Percentiles rank a stretch among this genome's conserved stretches.
phyloP scores from a whole-genome alignment of 2,888 invertebrate species.

The Petrophora chlorosata region DNA sequence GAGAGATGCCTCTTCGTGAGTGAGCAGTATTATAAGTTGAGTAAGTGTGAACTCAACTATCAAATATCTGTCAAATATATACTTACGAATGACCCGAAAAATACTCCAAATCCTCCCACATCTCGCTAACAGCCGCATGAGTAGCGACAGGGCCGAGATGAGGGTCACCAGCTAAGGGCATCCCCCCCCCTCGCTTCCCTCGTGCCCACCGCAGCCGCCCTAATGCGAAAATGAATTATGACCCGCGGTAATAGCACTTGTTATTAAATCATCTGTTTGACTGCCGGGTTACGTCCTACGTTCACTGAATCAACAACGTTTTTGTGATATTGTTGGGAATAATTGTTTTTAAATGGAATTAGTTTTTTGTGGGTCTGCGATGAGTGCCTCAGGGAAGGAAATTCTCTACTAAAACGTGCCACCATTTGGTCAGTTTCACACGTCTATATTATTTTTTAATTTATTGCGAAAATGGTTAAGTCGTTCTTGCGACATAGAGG shows the following conservation, averaged over 20 bases:
- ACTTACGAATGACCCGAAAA: slow-evolving; percentile 13
- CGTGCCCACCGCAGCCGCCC: slow-evolving; percentile 32
- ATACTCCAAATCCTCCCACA: slow-evolving; percentile 11
- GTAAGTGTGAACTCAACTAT: slow-evolving; percentile 13
- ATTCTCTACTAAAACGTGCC: too few species aligned
- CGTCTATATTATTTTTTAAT: too few species aligned
- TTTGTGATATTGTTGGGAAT: slow-evolving; percentile 17
- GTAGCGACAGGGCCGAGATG: slow-evolving; percentile 34
- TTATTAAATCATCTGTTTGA: slow-evolving; percentile 56
- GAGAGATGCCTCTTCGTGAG: too few species aligned
- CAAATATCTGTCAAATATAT: slow-evolving; percentile 11
- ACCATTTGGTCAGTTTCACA: too few species aligned
- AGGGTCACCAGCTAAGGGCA: slow-evolving; percentile 30
- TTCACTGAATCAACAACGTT: slow-evolving; percentile 29
- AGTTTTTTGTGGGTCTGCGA: slow-evolving; percentile 1
- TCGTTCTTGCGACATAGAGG: too few species aligned
- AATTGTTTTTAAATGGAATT: slow-evolving; percentile 27
- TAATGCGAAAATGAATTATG: slow-evolving; percentile 67
- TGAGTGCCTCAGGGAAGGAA: slow-evolving; percentile 3
- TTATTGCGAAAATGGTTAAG: too few species aligned
- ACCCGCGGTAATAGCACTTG: slow-evolving; percentile 55
- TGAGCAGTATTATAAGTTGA: too few species aligned
- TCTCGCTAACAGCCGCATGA: slow-evolving; percentile 36
- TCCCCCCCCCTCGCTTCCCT: slow-evolving; percentile 28
- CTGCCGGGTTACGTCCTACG: slow-evolving; percentile 11